phyloP scores from a whole-genome alignment of 2,797 vertebrate species.

The Hypotaenidia philippensis region DNA sequence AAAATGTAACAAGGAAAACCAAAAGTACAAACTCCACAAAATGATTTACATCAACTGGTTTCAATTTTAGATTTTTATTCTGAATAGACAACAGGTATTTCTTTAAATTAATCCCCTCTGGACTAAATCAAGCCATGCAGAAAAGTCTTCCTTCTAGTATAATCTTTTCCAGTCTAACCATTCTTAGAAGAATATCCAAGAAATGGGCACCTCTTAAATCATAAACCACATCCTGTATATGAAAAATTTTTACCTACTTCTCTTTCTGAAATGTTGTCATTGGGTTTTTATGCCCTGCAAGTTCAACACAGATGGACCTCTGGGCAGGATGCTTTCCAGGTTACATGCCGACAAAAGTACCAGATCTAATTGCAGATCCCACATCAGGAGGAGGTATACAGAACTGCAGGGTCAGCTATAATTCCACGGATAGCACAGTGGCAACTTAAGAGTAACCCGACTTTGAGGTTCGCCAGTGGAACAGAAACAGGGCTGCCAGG shows the following conservation, averaged over 20 bases:
- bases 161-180: not conserved
- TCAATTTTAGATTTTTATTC: not conserved
- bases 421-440: not conserved
- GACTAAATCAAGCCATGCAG: not conserved
- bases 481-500: not conserved
- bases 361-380: not conserved
- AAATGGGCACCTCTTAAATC: not conserved
- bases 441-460: not conserved
- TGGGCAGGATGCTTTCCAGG: not conserved
- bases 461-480: not conserved
- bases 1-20: not conserved
- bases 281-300: not conserved
- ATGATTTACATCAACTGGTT: not conserved
- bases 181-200: not conserved
- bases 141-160: not conserved
- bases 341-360: not conserved
- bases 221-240: not conserved
- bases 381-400: not conserved
- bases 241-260: not conserved
- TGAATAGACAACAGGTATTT: not conserved
- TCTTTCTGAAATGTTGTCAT: not conserved
- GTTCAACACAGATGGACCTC: not conserved
- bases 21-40: not conserved
- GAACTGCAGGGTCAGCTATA: conserved; percentile 3
- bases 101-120: not conserved